Conservation (phyloP, 2,888 invertebrate genomes). For the Lissocephala sabroskyi region DNA sequence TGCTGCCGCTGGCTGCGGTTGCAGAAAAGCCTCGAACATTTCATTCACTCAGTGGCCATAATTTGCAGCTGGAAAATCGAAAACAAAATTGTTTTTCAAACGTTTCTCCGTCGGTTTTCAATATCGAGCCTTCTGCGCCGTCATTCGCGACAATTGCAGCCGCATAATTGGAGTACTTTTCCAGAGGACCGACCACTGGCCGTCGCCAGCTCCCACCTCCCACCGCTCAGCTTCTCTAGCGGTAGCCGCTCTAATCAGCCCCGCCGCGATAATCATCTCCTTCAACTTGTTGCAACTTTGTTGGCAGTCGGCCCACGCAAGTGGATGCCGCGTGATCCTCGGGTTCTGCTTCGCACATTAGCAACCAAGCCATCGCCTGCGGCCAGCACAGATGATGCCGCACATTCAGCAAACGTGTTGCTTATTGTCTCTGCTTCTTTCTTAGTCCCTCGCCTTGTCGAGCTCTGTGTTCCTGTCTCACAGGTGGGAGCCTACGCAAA, state of each 20-base stretch:
- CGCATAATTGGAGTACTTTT: constrained; percentile 34
- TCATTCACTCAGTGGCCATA: constrained; percentile 41
- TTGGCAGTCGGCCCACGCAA: constrained; percentile 13
- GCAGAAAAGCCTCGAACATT: constrained; percentile 32
- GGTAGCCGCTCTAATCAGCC: too few species aligned
- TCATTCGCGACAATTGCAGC: constrained; percentile 40
- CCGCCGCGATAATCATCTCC: constrained; percentile 36
- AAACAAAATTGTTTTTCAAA: constrained; percentile 10
- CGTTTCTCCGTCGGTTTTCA: constrained; percentile 19
- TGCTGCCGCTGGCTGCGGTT: neutral
- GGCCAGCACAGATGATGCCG: constrained; percentile 36
- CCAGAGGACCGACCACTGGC: neutral
- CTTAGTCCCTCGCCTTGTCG: neutral
- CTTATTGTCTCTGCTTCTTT: constrained; percentile 5
- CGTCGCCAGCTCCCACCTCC: constrained; percentile 5
- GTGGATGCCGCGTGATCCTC: constrained; percentile 37
- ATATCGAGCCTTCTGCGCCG: constrained; percentile 31
- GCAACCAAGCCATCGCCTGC: constrained; percentile 28
- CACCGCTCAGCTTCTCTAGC: constrained; percentile 35
- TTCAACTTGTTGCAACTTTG: constrained; percentile 38
- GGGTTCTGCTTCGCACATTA: constrained; percentile 42
- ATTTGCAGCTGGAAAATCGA: constrained; percentile 43
- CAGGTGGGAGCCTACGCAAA: constrained; percentile 36
- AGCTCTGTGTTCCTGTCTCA: too few species aligned
- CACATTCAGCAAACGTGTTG: constrained; percentile 1